phyloP scores from a whole-genome alignment of 2,113 vertebrate species.

The Trogon surrucura region DNA sequence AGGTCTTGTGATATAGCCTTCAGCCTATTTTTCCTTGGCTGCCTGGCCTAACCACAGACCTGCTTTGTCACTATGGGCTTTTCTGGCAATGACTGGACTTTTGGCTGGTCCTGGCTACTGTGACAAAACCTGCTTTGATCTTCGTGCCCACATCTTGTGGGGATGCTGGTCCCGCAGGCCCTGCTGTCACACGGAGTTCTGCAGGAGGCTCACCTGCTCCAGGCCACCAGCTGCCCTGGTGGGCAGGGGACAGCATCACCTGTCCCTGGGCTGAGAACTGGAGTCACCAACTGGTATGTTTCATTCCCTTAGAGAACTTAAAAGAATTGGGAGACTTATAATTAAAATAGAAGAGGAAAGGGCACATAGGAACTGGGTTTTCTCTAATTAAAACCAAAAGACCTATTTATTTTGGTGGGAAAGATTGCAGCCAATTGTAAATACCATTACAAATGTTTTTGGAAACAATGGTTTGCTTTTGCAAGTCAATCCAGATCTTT shows the following conservation, averaged over 20 bases:
- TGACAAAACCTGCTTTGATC: background rate
- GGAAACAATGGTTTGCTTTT: background rate
- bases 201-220: background rate
- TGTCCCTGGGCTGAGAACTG: background rate
- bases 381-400: background rate
- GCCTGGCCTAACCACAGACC: background rate
- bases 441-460: background rate
- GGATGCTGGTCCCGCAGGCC: background rate
- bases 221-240: background rate
- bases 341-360: background rate
- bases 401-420: background rate
- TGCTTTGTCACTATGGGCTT: background rate
- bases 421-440: background rate
- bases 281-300: background rate
- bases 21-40: background rate
- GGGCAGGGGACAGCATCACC: background rate
- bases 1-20: rapidly evolving
- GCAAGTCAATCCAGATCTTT: background rate
- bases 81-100: background rate
- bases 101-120: background rate
- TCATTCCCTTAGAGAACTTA: background rate
- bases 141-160: rapidly evolving
- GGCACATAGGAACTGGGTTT: background rate
- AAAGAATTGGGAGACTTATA: background rate
- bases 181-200: background rate